Conservation (phyloP, 2,888 invertebrate species). For the Calameuta pallipes region DNA sequence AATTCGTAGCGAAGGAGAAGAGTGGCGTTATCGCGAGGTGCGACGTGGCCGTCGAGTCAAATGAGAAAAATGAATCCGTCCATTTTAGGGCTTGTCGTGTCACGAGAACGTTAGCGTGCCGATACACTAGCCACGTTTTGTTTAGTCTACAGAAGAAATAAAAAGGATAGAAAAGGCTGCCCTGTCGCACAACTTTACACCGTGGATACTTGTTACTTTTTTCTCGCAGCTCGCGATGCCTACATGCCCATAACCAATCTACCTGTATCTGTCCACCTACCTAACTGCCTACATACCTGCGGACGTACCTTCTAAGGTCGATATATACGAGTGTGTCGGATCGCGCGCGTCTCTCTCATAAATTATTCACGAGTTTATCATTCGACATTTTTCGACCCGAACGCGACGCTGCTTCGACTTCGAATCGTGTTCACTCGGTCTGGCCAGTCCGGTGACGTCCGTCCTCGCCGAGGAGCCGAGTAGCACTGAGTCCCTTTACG, state of each 20-base stretch:
- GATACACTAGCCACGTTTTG: not conserved
- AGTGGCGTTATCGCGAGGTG: not conserved
- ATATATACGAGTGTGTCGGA: not conserved
- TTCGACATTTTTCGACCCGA: not conserved
- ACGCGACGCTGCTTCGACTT: not conserved
- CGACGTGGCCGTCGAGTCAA: not conserved
- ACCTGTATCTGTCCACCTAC: not conserved
- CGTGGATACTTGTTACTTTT: not conserved
- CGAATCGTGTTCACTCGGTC: not conserved
- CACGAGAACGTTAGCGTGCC: not conserved
- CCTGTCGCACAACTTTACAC: not conserved
- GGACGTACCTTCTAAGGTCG: not conserved
- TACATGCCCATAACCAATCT: not conserved
- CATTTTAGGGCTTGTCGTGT: not conserved
- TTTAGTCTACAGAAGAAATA: not conserved
- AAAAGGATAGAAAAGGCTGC: not conserved
- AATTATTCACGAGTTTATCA: not conserved
- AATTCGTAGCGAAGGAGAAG: not conserved
- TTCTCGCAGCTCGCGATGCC: not conserved
- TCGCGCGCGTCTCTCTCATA: not conserved
- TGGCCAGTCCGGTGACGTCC: not conserved
- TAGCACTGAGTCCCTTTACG: not conserved
- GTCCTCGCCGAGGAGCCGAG: not conserved
- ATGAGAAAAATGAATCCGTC: not conserved
- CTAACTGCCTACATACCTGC: not conserved